Base-by-base conservation (phyloP, 2,113 vertebrate species). In the Cyrtonyx montezumae region DNA sequence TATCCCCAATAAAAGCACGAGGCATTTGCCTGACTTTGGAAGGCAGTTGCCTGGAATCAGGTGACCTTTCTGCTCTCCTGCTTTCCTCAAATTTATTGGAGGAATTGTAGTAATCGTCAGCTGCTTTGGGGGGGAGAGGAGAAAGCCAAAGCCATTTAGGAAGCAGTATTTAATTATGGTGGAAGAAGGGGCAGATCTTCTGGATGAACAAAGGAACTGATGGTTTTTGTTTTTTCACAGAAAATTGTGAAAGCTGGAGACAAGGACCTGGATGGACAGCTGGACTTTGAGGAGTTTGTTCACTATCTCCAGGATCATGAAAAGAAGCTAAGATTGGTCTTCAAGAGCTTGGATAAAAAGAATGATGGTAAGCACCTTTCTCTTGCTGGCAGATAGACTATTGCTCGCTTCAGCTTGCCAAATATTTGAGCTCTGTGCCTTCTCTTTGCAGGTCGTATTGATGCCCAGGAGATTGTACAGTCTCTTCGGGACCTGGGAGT, bases 241-340 rank as follows among this genome's bases (percentile, higher is more conserved):
- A 99, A 99, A 99, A 98, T 99, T 40, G 98, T 99, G 45, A 99
- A 99, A 97, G 99, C 98, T 10, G 99, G 99, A 61, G 99, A 99
- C 94, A 99, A 99, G 93, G 99, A 99, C 95, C 96, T 98, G 53
- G 99, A 99, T 46, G 99, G 99, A 61, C 99, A 99, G 93, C 96
- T 99, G 84, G 99, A 99, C 97, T 99, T 99, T 85, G 98, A 99
- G 88, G 99, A 99, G 91, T 99, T 99, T 87, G 99, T 99, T 69
- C 99, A 99, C 95, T 99, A 99, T 91, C 98, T 99, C 62, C 97
- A 99, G 88, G 99, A 99, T 91, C 99, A 99, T 2, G 99, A 99
- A 94, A 99, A 99, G 97, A 99, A 99, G 43, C 98, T 99, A 67
- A 96, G 98, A 40, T 98, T 99, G 49, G 99, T 99, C 88, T 99